A percentile compares a stretch with the other conserved stretches of the same genome.
Conservation (phyloP, 2,797 vertebrate species). For the Cottoperca gobio region DNA sequence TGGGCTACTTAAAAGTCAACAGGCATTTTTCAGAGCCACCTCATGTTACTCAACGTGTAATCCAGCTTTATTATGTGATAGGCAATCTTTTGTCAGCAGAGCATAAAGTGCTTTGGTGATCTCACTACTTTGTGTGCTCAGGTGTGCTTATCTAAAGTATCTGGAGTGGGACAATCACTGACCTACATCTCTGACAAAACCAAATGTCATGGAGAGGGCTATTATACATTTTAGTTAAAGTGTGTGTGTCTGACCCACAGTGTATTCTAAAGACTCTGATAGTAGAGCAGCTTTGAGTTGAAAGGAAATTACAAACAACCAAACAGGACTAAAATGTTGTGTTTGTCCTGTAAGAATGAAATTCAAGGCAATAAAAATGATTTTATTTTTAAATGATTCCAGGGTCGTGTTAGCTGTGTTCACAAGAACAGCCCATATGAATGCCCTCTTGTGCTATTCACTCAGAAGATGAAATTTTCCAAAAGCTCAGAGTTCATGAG, state of each 20-base stretch:
- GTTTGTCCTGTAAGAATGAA: neutral
- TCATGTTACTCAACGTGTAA: neutral
- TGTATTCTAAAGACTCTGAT: neutral
- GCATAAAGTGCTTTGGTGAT: conserved; percentile 14
- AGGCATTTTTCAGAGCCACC: neutral
- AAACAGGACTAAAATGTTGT: neutral
- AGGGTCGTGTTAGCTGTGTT: no score
- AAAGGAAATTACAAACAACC: neutral
- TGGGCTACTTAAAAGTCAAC: neutral
- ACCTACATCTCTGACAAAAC: conserved; percentile 54
- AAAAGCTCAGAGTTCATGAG: no score
- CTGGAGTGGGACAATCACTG: conserved; percentile 50
- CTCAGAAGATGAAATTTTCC: no score
- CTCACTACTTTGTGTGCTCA: conserved; percentile 46
- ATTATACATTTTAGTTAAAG: neutral
- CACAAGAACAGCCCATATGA: no score
- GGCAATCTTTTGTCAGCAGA: conserved; percentile 1
- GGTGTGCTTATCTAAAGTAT: conserved; percentile 52
- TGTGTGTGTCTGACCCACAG: neutral
- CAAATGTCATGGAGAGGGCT: neutral
- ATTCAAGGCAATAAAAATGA: no score
- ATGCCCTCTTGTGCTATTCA: no score
- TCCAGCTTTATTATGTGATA: conserved; percentile 6
- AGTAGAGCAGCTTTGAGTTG: neutral
- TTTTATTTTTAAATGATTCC: no score